phyloP scores from a whole-genome alignment of 2,113 vertebrate species.

The Colinus virginianus region DNA sequence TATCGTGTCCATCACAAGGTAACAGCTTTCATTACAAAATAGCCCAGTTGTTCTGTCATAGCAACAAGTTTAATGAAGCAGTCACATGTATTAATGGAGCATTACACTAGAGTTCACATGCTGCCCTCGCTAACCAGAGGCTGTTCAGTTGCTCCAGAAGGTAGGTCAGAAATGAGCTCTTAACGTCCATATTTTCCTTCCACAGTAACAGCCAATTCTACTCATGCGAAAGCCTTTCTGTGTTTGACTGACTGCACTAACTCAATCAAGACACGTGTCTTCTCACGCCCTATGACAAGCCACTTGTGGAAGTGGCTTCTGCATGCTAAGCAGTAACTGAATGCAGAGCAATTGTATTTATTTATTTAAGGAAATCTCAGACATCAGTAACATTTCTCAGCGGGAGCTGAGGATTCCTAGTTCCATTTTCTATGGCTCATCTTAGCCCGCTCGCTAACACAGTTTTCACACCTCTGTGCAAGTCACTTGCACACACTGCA shows the following conservation, averaged over 20 bases:
- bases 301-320: background rate
- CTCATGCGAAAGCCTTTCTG: background rate
- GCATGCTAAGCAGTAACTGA: background rate
- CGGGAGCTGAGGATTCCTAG: background rate
- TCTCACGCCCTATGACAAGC: background rate
- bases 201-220: background rate
- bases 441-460: background rate
- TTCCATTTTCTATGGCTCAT: background rate
- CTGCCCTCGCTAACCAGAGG: background rate
- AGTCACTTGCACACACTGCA: background rate
- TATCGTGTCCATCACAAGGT: background rate
- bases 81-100: background rate
- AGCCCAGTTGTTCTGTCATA: background rate
- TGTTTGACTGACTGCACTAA: background rate
- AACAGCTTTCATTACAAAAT: background rate
- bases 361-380: background rate
- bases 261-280: background rate
- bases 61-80: background rate
- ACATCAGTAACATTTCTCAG: background rate
- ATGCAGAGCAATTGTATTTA: background rate
- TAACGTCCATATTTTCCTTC: background rate
- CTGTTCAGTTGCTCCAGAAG: background rate
- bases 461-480: background rate
- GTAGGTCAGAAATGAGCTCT: background rate
- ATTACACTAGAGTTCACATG: background rate